phyloP scores from a whole-genome alignment of 92 coral and sea anemone species.

The Desmophyllum pertusum region DNA sequence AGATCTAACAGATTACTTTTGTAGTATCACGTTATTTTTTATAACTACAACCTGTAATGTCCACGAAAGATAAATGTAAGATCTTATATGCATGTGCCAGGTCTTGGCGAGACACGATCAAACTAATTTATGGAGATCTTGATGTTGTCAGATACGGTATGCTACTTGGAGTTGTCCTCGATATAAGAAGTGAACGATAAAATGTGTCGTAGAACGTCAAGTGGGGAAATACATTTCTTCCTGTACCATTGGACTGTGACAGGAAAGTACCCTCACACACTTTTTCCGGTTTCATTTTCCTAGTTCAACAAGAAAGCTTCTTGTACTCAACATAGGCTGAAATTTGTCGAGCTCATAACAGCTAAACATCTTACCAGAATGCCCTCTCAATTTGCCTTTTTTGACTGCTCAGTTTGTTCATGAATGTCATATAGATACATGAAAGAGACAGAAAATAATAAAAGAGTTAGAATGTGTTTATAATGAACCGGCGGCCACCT shows the following conservation, averaged over 20 bases:
- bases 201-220: not conserved
- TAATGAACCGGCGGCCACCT: not conserved
- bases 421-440: slow-evolving; percentile 5
- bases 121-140: not conserved
- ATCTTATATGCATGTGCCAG: not conserved
- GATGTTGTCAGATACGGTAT: not conserved
- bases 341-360: not conserved
- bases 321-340: no score
- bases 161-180: not conserved
- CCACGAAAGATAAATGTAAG: not conserved
- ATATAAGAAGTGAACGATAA: not conserved
- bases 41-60: not conserved
- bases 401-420: slow-evolving; percentile 67
- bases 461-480: not conserved
- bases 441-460: slow-evolving; percentile 20
- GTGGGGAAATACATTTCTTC: not conserved
- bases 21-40: not conserved
- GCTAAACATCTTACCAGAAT: slow-evolving; percentile 53
- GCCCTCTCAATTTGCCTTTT: slow-evolving; percentile 64
- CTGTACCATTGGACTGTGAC: not conserved
- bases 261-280: not conserved
- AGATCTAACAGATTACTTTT: not conserved
- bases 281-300: not conserved
- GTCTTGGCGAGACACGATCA: not conserved
- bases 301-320: not conserved